Evolutionary conservation across 2,797 vertebrate species (phyloP), one percentile per base, ranked within the genome.

Genomic region (Jordanella pulchra): DNA sequence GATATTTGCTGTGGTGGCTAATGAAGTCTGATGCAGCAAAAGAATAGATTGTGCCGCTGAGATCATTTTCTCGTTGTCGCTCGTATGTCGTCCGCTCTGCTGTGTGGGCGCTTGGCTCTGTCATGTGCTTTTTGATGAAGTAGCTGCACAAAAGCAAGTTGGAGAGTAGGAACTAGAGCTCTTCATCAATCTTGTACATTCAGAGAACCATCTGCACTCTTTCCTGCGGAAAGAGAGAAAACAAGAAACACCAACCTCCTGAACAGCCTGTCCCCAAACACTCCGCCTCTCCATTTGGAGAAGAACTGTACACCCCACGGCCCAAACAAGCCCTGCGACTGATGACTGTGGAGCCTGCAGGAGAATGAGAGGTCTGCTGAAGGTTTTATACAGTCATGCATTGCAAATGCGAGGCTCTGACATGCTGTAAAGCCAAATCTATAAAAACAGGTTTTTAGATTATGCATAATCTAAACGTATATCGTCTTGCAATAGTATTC

Each of bases 41-140:
- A 27, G 35, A 82, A 77, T 60, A 71, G 13, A 67, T 63, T 60
- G 39, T 68, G 44, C 48, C 54, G 54, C 55, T 70, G 68, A 65
- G 66, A 82, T 75, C 61, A 71, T 81, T 47, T 35, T 77, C 51
- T 69, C 67, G 60, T 79, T 65, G 74, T 63, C 70, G 25, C 72
- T 78, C 58, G 15, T 61, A 61, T 71, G 73, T 63, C 65, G 84
- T 83, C 84, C 72, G n/a, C 72, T 76, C 66, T 64, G 73, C 65
- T 67, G 82, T 10, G 83, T 88, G 83, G 86, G 84, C 78, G 83
- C 83, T 90, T 68, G 72, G 73, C 83, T 7, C 60, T 73, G 67
- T 73, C 82, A 85, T 84, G 81, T 73, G 71, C 63, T 25, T 71
- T 87, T 79, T 89, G 88, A 90, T 87, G 73, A 81, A 90, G 82